A percentile compares a stretch with the other conserved stretches of the same genome.
phyloP scores from a whole-genome alignment of 2,888 invertebrate genomes.

The Patella ulyssiponensis region DNA sequence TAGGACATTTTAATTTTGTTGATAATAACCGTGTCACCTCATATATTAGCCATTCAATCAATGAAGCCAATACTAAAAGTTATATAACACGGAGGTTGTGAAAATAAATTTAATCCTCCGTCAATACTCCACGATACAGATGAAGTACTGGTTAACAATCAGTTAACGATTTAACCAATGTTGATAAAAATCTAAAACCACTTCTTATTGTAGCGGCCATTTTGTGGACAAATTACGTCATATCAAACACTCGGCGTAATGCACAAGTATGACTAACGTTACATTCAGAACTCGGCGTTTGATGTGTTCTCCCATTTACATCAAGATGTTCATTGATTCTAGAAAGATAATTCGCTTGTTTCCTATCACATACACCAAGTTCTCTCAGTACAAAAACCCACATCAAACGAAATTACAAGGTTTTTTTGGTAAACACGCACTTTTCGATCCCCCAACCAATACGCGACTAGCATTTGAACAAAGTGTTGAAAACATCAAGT shows the following conservation, averaged over 20 bases:
- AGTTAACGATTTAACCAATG: no score
- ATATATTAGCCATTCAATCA: no score
- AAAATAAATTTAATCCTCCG: no score
- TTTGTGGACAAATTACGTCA: constrained; percentile 4
- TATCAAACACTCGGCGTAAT: not conserved
- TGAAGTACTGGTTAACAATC: no score
- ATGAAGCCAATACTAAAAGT: no score
- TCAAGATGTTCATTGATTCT: not conserved
- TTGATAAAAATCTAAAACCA: no score
- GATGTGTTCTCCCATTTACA: not conserved
- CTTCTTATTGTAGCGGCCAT: not conserved
- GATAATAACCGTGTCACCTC: no score
- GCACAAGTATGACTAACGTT: not conserved
- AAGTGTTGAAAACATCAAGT: no score
- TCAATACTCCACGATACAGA: no score
- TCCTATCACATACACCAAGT: not conserved
- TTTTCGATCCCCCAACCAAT: not conserved
- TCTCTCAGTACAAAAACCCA: not conserved
- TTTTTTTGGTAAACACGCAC: not conserved
- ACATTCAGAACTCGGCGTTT: not conserved
- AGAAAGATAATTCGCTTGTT: not conserved
- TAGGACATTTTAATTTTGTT: no score
- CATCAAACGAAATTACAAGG: not conserved
- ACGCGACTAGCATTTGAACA: no score
- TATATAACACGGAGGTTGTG: no score